Evolutionary conservation across 2,888 invertebrate genomes (phyloP).

Genomic region (Zhuqinia jingwanae): DNA sequence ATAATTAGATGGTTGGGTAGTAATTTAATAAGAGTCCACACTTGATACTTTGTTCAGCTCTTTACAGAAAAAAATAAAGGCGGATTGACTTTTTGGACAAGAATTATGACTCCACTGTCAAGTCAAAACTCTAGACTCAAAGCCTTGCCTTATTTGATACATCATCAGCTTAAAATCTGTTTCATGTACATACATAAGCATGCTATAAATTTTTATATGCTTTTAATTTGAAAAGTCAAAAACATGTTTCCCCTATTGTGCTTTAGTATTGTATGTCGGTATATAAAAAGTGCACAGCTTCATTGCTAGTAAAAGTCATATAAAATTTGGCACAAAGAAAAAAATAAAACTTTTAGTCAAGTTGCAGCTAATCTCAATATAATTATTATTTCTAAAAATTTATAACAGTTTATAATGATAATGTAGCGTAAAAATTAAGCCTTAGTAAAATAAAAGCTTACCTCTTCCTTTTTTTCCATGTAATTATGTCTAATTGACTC

Average conservation of each 20-base stretch:
- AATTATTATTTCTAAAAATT: background rate
- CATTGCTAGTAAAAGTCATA: background rate
- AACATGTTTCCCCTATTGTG: too few relatives aligned
- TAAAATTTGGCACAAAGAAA: background rate
- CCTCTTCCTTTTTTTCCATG: slow-evolving; percentile 22
- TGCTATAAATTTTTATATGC: too few relatives aligned
- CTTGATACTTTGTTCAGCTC: too few relatives aligned
- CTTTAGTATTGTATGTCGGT: too few relatives aligned
- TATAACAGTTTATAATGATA: background rate
- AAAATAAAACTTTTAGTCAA: background rate
- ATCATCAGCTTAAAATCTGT: slow-evolving; percentile 1
- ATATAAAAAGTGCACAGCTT: background rate
- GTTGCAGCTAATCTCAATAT: background rate
- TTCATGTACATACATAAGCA: background rate
- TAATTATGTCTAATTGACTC: slow-evolving; percentile 33
- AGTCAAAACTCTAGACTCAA: background rate
- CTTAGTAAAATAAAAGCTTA: background rate
- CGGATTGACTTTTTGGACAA: background rate
- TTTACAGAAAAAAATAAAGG: background rate
- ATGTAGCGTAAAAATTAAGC: slow-evolving; percentile 1
- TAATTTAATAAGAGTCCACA: too few relatives aligned
- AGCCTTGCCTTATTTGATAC: slow-evolving; percentile 18
- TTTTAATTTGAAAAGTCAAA: too few relatives aligned
- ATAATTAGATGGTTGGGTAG: too few relatives aligned
- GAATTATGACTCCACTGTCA: background rate